phyloP scores from a whole-genome alignment of 2,888 invertebrate species.

The Orthosia cruda region DNA sequence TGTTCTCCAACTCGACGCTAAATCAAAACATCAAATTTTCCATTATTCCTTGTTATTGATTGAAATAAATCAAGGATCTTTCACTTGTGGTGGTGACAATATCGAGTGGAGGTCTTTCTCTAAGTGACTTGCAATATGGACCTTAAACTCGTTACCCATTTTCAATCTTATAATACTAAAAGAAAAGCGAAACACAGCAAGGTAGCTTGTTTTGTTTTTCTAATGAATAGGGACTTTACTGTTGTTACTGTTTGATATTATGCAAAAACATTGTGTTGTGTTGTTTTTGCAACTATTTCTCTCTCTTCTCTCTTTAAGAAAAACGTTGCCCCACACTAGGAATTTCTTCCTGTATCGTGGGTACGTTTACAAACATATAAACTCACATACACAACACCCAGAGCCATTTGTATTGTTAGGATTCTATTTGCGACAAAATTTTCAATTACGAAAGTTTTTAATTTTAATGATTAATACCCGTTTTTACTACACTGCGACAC shows the following conservation, averaged over 20 bases:
- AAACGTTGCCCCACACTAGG: too few species aligned
- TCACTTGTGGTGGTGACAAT: too few species aligned
- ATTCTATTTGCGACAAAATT: background rate
- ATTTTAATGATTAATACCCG: background rate
- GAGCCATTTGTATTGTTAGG: background rate
- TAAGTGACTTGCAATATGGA: too few species aligned
- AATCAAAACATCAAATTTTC: too few species aligned
- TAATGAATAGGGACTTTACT: slow-evolving; percentile 16
- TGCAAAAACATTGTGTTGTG: background rate
- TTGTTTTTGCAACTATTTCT: slow-evolving; percentile 8
- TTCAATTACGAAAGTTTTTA: background rate
- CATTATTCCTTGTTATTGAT: too few species aligned
- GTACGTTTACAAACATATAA: too few species aligned
- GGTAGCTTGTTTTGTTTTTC: slow-evolving; percentile 5
- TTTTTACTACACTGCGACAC: background rate
- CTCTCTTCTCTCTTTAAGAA: too few species aligned
- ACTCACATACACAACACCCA: too few species aligned
- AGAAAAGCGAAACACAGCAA: slow-evolving; percentile 25
- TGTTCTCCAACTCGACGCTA: too few species aligned
- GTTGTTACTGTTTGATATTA: background rate
- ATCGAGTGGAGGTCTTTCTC: too few species aligned
- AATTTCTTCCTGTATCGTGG: too few species aligned
- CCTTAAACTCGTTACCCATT: background rate
- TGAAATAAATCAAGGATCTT: too few species aligned
- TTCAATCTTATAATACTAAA: slow-evolving; percentile 23